Evolutionary conservation across 2,113 vertebrate genomes (phyloP).

Genomic region (Penelope pileata): DNA sequence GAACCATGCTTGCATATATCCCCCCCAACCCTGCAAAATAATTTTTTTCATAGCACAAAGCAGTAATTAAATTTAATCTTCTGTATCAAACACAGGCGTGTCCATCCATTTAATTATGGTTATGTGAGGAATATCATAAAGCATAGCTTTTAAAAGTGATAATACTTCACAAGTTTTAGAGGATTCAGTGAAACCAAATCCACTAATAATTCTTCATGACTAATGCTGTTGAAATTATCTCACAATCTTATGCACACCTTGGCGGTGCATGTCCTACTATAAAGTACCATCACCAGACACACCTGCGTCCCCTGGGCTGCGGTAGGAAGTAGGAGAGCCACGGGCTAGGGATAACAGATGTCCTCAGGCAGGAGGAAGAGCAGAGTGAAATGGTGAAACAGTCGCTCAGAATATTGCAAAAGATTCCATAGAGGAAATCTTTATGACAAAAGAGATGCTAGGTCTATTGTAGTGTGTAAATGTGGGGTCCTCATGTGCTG

Average conservation of each 20-base stretch:
- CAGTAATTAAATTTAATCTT: constrained; percentile 41
- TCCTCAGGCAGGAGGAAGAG: neutral
- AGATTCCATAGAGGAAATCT: neutral
- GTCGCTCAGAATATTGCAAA: neutral
- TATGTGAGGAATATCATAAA: neutral
- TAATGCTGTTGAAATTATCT: neutral
- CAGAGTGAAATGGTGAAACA: neutral
- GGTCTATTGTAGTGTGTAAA: rapidly evolving
- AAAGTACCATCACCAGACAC: neutral
- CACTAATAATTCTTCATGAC: neutral
- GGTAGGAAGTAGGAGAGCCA: neutral
- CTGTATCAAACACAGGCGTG: neutral
- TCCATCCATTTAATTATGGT: neutral
- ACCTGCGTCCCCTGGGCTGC: neutral
- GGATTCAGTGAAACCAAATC: neutral
- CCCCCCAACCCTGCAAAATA: rapidly evolving
- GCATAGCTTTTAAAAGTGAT: neutral
- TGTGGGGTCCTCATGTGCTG: rapidly evolving
- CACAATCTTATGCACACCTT: neutral
- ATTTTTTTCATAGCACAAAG: neutral
- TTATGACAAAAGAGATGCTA: neutral
- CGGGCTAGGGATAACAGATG: neutral
- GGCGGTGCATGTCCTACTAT: rapidly evolving
- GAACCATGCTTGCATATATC: neutral
- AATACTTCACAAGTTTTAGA: neutral